phyloP scores from a whole-genome alignment of 2,888 invertebrate genomes.

The Halictus ligatus region DNA sequence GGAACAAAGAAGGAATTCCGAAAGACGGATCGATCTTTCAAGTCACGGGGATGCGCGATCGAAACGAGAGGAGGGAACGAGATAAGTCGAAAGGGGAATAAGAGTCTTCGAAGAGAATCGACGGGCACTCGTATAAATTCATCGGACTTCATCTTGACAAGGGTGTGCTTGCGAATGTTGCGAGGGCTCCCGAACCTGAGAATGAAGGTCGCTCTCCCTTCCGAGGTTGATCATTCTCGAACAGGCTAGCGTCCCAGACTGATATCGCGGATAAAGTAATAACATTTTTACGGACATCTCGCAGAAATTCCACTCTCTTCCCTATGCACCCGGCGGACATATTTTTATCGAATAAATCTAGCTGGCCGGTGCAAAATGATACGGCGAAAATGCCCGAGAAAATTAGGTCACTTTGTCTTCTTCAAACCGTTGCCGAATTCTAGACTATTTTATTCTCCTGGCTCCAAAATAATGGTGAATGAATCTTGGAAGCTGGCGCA shows the following conservation, averaged over 20 bases:
- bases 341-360: not conserved
- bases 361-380: no score
- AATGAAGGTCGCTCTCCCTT: conserved; percentile 48
- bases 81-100: conserved; percentile 28
- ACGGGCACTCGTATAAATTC: conserved; percentile 70
- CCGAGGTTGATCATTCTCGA: conserved; percentile 45
- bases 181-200: conserved; percentile 41
- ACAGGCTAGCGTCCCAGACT: conserved; percentile 15
- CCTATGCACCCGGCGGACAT: not conserved
- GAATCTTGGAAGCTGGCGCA: no score
- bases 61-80: conserved; percentile 22
- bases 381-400: no score
- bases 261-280: conserved; percentile 47
- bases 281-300: conserved; percentile 34
- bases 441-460: no score
- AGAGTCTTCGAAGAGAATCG: conserved; percentile 39
- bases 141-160: conserved; percentile 68
- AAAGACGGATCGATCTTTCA: conserved; percentile 64
- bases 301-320: not conserved
- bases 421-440: no score
- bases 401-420: no score
- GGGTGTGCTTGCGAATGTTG: conserved; percentile 62
- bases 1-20: conserved; percentile 59
- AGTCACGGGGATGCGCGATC: conserved; percentile 45
- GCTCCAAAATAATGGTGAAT: no score